Base-by-base conservation (phyloP, 2,113 vertebrate species). In the Pipra filicauda region DNA sequence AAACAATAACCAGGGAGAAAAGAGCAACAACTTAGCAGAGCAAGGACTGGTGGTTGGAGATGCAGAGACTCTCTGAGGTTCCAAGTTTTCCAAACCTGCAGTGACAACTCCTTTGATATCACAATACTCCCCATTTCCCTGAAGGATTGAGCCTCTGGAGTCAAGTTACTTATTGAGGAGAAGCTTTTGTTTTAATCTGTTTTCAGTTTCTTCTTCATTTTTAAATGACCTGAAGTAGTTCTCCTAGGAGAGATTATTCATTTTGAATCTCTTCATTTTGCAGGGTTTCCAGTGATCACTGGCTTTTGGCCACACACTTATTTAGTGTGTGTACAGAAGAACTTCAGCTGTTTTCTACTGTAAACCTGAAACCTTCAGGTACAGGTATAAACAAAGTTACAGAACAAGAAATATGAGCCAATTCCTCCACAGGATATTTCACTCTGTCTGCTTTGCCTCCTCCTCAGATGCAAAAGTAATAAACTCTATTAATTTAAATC, bases 401-500 rank as follows among this genome's bases (percentile, higher is more conserved):
- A 88, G 51, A 51, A 62, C 39, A 89, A 95, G 78, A 93, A 83
- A 95, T 54, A 77, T 1, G 28, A 80, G 74, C 33, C 48, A 46
- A 73, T 83, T 91, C 79, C 57, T 85, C 77, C 35, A 20, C 2
- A 11, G 55, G n/a, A 44, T 92, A 77, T 79, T 83, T 92, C 48
- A 82, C 77, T 83, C 69, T 80, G 61, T 49, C 81, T 92, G 72
- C 9, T 81, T 54, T 91, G 57, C 79, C 49, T 72, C 59, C 61
- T 89, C 59, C 85, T 89, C 89, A 70, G 75, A 95, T 51, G 66
- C 73, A 91, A 69, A 94, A 85, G 85, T 88, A 96, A 95, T 83
- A 95, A 94, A 84, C 41, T 41, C 85, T 81, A 95, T 91, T 91
- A 86, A 89, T 93, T 96, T 86, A 71, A 94, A 94, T 73, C 92